Evolutionary conservation across 1,140 invertebrate species (phyloP).

Genomic region (Cyphomyrmex costatus): DNA sequence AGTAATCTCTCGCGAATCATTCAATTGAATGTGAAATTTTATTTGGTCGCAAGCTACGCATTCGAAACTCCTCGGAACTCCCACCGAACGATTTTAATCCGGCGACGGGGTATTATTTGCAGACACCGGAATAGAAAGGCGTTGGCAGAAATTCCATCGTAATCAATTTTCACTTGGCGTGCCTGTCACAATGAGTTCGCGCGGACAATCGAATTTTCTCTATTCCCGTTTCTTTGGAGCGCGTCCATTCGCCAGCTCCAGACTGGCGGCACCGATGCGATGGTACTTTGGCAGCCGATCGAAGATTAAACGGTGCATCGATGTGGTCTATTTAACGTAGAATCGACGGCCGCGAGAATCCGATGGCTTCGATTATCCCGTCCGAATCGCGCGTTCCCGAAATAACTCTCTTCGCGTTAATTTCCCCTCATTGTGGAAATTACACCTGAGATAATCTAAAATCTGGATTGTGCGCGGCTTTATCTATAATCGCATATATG

Average conservation of each 20-base stretch:
- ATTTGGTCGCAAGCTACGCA: background rate
- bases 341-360: slow-evolving; percentile 29
- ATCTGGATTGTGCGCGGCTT: background rate
- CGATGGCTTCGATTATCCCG: background rate
- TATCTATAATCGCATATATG: background rate
- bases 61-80: background rate
- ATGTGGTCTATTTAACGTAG: slow-evolving; percentile 73
- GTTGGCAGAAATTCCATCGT: slow-evolving; percentile 53
- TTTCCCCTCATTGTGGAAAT: background rate
- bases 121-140: slow-evolving; percentile 49
- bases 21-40: background rate
- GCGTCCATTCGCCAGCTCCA: slow-evolving; percentile 6
- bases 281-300: slow-evolving; percentile 61
- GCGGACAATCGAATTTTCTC: slow-evolving; percentile 77
- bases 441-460: background rate
- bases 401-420: background rate
- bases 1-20: background rate
- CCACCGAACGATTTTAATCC: background rate
- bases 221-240: slow-evolving; percentile 63
- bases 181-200: slow-evolving; percentile 73
- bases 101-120: slow-evolving; percentile 25
- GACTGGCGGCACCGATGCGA: background rate
- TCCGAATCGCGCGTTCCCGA: background rate
- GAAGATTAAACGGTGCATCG: slow-evolving; percentile 65
- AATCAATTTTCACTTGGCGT: slow-evolving; percentile 61